Evolutionary conservation across 2,888 invertebrate species (phyloP).

Genomic region (Andrena haemorrhoa): DNA sequence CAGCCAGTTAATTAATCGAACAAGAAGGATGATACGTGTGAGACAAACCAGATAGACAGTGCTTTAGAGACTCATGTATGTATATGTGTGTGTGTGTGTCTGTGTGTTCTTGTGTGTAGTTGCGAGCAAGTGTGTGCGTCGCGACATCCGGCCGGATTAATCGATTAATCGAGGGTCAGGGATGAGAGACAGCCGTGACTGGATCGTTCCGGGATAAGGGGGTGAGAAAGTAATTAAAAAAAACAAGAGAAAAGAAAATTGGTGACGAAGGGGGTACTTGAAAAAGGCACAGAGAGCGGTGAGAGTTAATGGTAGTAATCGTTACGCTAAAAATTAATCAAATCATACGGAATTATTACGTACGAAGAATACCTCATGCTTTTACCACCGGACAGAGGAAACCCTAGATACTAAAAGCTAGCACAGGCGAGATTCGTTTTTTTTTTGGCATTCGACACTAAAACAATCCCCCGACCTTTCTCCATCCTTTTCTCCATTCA

Average conservation of each 20-base stretch:
- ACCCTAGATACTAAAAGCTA: slow-evolving; percentile 83
- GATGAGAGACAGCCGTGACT: slow-evolving; percentile 1
- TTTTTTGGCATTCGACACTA: slow-evolving; percentile 54
- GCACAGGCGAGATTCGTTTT: slow-evolving; percentile 80
- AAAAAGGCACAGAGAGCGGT: slow-evolving; percentile 74
- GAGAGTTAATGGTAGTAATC: slow-evolving; percentile 82
- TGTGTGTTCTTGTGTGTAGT: background rate
- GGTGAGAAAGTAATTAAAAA: background rate
- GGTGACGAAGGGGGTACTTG: slow-evolving; percentile 19
- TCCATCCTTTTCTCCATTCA: slow-evolving; percentile 32
- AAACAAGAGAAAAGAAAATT: slow-evolving; percentile 7
- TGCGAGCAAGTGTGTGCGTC: slow-evolving; percentile 50
- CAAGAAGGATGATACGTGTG: slow-evolving; percentile 59
- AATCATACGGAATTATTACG: slow-evolving; percentile 83
- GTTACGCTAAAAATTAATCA: slow-evolving; percentile 78
- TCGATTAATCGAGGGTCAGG: slow-evolving; percentile 60
- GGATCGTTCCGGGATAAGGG: background rate
- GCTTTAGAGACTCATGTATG: slow-evolving; percentile 56
- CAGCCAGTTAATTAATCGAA: slow-evolving; percentile 53
- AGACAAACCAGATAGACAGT: slow-evolving; percentile 72
- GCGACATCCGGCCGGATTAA: slow-evolving; percentile 58
- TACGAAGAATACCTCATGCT: slow-evolving; percentile 84
- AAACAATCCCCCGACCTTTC: slow-evolving; percentile 59
- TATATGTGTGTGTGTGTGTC: slow-evolving; percentile 9
- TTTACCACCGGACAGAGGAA: slow-evolving; percentile 83